Evolutionary conservation across 2,888 invertebrate genomes (phyloP).

Genomic region (Drosophila ochracea): DNA sequence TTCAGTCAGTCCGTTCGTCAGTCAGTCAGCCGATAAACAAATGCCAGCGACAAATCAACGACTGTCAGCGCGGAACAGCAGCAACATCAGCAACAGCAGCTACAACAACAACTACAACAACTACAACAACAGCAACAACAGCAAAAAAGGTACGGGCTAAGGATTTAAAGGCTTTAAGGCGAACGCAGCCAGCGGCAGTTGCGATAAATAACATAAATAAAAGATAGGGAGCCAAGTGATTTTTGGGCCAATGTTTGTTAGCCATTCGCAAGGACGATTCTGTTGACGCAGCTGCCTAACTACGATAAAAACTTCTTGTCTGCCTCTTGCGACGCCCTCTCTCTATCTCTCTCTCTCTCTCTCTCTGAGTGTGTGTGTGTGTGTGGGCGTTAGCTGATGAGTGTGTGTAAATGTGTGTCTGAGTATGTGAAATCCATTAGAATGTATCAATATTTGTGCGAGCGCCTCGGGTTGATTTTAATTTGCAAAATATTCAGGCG

Average conservation of each 20-base stretch:
- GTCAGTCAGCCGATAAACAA: slow-evolving; percentile 54
- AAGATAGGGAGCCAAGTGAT: slow-evolving; percentile 68
- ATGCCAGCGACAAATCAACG: slow-evolving; percentile 54
- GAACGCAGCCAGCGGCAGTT: slow-evolving; percentile 40
- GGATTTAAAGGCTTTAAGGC: slow-evolving; percentile 72
- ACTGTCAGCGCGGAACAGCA: slow-evolving; percentile 21
- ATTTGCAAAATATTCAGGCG: slow-evolving; percentile 68
- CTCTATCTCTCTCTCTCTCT: not conserved
- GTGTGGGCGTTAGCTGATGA: slow-evolving; percentile 6
- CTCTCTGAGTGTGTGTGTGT: slow-evolving; percentile 3
- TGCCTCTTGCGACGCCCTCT: slow-evolving; percentile 44
- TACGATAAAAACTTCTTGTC: slow-evolving; percentile 70
- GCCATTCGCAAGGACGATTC: slow-evolving; percentile 63
- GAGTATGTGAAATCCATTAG: slow-evolving; percentile 72
- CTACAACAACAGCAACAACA: not conserved
- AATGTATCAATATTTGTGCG: slow-evolving; percentile 81
- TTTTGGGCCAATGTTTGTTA: slow-evolving; percentile 71
- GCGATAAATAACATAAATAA: slow-evolving; percentile 80
- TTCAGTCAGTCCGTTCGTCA: slow-evolving; percentile 6
- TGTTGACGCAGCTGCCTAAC: slow-evolving; percentile 71
- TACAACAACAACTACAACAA: not conserved
- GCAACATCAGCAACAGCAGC: not conserved
- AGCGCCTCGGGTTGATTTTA: slow-evolving; percentile 75
- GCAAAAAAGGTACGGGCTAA: slow-evolving; percentile 25
- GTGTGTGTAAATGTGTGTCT: slow-evolving; percentile 21